Evolutionary conservation across 2,888 invertebrate species (phyloP).

Genomic region (Smittia sp.): DNA sequence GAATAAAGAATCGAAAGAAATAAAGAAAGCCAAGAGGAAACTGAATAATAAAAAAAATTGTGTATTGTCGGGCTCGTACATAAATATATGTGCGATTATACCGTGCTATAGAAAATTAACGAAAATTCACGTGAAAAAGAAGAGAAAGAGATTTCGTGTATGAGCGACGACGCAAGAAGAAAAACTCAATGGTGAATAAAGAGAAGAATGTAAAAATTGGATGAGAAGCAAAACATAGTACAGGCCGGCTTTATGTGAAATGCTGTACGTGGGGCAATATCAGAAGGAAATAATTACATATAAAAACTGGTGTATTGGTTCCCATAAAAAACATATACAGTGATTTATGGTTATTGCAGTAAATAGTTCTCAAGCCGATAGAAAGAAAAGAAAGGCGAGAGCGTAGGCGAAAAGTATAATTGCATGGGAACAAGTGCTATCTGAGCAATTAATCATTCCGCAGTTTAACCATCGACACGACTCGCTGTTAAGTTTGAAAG

Average conservation of each 20-base stretch:
- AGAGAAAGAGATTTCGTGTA: constrained; percentile 19
- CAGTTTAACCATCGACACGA: constrained; percentile 32
- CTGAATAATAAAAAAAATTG: constrained; percentile 20
- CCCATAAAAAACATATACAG: constrained; percentile 36
- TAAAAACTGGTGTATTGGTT: constrained; percentile 19
- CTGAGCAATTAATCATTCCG: constrained; percentile 38
- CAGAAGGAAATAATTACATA: constrained; percentile 14
- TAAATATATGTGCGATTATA: background rate
- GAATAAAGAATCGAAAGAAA: background rate
- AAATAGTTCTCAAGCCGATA: background rate
- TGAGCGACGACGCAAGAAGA: background rate
- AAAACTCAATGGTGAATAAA: background rate
- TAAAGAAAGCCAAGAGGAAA: constrained; percentile 8
- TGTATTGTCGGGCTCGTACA: background rate
- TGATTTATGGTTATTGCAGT: constrained; percentile 40
- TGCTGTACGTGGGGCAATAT: constrained; percentile 16
- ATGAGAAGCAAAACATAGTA: background rate
- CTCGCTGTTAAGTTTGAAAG: background rate
- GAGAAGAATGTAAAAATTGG: background rate
- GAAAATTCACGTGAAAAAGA: constrained; percentile 40
- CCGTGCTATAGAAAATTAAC: constrained; percentile 39
- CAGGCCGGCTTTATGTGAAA: background rate
- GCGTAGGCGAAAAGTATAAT: constrained; percentile 16
- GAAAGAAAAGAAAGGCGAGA: too few relatives aligned
- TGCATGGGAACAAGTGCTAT: constrained; percentile 38